Evolutionary conservation across 1,140 invertebrate genomes (phyloP).

Genomic region (Bombus huntii): DNA sequence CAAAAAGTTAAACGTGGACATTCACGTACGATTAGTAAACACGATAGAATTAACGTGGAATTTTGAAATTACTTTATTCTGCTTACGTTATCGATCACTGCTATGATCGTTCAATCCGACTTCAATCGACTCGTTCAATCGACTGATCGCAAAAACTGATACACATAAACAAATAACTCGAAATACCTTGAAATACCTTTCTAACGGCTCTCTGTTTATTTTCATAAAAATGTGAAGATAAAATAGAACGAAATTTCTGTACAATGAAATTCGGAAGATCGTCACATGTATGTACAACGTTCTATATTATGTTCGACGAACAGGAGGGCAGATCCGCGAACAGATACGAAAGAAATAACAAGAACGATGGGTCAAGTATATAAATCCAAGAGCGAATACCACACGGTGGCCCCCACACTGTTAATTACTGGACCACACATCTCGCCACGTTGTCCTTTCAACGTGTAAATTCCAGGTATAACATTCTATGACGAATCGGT

Average conservation of each 20-base stretch:
- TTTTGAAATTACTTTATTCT: no score
- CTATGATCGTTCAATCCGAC: no score
- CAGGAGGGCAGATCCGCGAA: neutral
- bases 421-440: constrained; percentile 77
- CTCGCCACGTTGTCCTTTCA: constrained; percentile 66
- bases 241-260: neutral
- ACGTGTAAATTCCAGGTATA: constrained; percentile 80
- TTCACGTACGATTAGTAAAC: no score
- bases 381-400: constrained; percentile 49
- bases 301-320: neutral
- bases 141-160: no score
- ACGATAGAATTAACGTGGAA: no score
- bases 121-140: no score
- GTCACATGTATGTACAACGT: neutral
- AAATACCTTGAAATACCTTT: neutral
- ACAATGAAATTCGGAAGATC: neutral
- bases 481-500: constrained; percentile 81
- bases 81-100: no score
- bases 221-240: neutral
- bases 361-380: constrained; percentile 36
- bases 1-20: neutral
- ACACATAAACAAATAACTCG: neutral
- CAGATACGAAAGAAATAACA: constrained; percentile 28
- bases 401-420: constrained; percentile 37
- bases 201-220: neutral